Base-by-base conservation (phyloP, 2,888 invertebrate species). In the Herminia tarsipennalis region DNA sequence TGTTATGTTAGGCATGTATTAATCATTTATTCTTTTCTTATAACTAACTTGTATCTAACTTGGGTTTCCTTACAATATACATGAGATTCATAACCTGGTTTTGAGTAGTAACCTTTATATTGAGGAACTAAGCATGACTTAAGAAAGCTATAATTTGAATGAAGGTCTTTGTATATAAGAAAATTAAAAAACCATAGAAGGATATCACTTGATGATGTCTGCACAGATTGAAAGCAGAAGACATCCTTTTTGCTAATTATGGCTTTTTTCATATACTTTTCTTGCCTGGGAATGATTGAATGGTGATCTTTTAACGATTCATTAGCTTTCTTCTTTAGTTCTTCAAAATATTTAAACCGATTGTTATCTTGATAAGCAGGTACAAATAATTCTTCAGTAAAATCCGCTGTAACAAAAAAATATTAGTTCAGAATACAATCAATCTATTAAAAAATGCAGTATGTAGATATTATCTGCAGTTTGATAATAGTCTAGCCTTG, bases 111-210 rank as follows among this genome's bases (percentile, higher is more conserved):
- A 27, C 9, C 13, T 18, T 9, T 5, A 37, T 42, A 56, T 4
- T 38, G 33, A 20, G 47, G 46, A 5, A 64, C 58, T 29, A 64
- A 38, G 25, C 66, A 64, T n/a, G 62, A 47, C 5, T 25, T 61
- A 5, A 59, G 87, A 93, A 60, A 78, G 18, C 33, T 57, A 34
- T 65, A 74, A n/a, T 51, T 41, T 18, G 66, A 60, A 38, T 74
- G 76, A 27, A 75, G 24, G 49, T 81, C 80, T 57, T 80, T 81
- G 5, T 51, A 44, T 13, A 72, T 44, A 0, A 78, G 49, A 61
- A 69, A 81, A 25, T 76, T 68, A 0, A 76, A 48, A 52, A 83
- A 75, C 84, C 84, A 83, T 17, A 76, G 14, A 10, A 79, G 46
- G 18, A 66, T 73, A 14, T 61, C 55, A 48, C 66, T 68, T 33